These are phyloP conservation scores for Varanus salvator DNA, from an alignment of 2,113 vertebrate genomes.

Conservation along the genomic window DNA sequence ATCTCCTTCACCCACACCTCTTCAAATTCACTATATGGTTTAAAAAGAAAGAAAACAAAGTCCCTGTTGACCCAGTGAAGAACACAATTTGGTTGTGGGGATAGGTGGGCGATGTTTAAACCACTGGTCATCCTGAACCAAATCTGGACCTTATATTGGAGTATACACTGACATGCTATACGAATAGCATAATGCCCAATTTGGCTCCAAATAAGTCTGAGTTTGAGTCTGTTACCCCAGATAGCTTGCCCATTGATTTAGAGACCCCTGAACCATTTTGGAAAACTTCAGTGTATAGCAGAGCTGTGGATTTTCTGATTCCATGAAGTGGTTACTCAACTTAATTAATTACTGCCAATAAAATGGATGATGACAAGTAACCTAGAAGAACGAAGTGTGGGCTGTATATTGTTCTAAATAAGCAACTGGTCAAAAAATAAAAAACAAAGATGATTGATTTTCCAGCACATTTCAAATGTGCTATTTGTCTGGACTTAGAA, in stretches of 20 bases:
- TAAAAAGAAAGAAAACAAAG: too few species aligned
- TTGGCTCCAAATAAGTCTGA: too few species aligned
- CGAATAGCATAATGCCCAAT: too few species aligned
- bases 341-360: conserved; percentile 14
- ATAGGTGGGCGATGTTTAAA: too few species aligned
- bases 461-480: neutral
- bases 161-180: too few species aligned
- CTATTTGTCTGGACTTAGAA: neutral
- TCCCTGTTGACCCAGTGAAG: too few species aligned
- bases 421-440: conserved; percentile 11
- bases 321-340: neutral
- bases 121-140: too few species aligned
- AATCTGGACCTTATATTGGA: too few species aligned
- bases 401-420: neutral
- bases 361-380: conserved; percentile 1
- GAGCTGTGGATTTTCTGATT: neutral
- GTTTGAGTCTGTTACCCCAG: neutral
- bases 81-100: too few species aligned
- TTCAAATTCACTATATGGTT: too few species aligned
- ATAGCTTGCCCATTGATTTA: neutral
- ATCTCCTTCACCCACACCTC: too few species aligned
- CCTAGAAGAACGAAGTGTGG: neutral
- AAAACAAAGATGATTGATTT: neutral
- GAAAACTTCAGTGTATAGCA: too few species aligned
- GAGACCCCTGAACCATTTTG: neutral